Conservation (phyloP, 2,797 vertebrate genomes). For the Thunnus albacares region DNA sequence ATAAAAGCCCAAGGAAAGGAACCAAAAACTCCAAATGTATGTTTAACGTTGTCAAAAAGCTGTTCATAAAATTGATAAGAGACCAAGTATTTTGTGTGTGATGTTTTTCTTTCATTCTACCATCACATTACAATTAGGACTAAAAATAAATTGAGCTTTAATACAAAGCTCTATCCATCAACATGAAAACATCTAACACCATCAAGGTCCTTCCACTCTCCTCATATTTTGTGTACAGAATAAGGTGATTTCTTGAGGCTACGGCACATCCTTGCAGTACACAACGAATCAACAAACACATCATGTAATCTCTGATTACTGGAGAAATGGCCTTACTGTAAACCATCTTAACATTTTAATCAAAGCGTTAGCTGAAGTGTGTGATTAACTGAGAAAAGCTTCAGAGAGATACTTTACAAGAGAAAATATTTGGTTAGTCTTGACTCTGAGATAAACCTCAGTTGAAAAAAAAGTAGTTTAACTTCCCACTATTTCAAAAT, state of each 20-base stretch:
- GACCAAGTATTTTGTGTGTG: neutral
- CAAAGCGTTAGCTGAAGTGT: neutral
- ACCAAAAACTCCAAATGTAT: neutral
- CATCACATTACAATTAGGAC: neutral
- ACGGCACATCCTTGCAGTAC: neutral
- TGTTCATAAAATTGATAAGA: neutral
- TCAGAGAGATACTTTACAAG: neutral
- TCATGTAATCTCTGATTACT: neutral
- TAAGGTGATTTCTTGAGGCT: neutral
- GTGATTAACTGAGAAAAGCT: neutral
- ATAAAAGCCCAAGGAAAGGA: neutral
- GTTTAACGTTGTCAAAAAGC: neutral
- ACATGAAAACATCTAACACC: neutral
- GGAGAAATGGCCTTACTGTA: neutral
- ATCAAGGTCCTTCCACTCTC: neutral
- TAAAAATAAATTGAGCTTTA: neutral
- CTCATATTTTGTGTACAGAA: neutral
- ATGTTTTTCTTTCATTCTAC: neutral
- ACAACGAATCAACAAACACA: slow-evolving; percentile 3
- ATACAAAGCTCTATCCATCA: neutral
- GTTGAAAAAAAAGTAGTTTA: neutral
- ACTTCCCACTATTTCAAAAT: neutral
- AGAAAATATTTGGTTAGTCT: neutral
- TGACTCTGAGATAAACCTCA: neutral
- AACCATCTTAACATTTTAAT: neutral